These are phyloP conservation scores for Equus quagga DNA, from an alignment of 2,113 vertebrate species.

Conservation along the genomic window DNA sequence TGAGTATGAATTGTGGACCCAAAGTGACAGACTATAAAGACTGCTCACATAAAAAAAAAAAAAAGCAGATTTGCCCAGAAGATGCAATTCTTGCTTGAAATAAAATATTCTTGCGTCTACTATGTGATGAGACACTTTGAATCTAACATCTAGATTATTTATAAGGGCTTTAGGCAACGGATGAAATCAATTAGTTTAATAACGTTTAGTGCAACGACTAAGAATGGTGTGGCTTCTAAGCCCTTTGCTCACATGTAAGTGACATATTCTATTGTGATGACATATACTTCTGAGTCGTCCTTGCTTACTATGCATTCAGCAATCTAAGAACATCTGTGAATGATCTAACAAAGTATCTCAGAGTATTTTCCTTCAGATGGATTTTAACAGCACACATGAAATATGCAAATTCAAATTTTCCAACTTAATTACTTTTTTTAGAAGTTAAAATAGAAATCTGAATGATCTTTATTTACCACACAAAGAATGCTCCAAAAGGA, in stretches of 20 bases:
- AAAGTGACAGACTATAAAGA: not conserved
- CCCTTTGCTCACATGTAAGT: not conserved
- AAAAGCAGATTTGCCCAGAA: not conserved
- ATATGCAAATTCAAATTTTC: constrained; percentile 9
- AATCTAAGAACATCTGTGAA: constrained; percentile 3
- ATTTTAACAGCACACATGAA: constrained; percentile 35
- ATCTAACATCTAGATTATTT: not conserved
- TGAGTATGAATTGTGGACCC: not conserved
- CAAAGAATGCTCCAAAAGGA: not conserved
- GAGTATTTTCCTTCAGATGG: constrained; percentile 27
- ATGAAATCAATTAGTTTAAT: not conserved
- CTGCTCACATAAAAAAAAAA: not conserved
- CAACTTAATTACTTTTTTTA: not conserved
- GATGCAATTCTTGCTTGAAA: constrained; percentile 9
- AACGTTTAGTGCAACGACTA: not conserved
- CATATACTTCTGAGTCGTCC: not conserved
- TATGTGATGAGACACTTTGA: not conserved
- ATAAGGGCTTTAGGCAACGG: not conserved
- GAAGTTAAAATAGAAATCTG: constrained; percentile 49
- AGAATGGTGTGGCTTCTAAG: not conserved
- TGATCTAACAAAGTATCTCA: not conserved
- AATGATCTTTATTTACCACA: not conserved
- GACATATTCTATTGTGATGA: not conserved
- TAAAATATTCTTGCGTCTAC: not conserved
- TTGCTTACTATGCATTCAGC: not conserved